Evolutionary conservation across 2,797 vertebrate species (phyloP).

Genomic region (Tolypeutes matacus): DNA sequence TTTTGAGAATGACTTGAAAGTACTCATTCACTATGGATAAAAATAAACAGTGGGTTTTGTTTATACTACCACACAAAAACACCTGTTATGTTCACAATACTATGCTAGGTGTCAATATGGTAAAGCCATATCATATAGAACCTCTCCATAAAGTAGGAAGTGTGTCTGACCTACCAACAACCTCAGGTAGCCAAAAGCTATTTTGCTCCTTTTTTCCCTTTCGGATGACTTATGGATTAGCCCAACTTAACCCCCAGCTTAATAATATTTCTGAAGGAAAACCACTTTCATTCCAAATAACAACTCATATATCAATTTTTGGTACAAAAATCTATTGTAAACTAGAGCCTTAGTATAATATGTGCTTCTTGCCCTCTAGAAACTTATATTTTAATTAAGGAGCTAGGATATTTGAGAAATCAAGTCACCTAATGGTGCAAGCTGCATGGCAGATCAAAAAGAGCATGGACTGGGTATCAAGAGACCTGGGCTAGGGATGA

Average conservation of each 20-base stretch:
- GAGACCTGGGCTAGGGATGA: neutral
- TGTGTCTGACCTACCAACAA: neutral
- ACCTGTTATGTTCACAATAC: neutral
- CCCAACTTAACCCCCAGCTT: neutral
- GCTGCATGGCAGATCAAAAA: neutral
- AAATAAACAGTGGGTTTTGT: conserved; percentile 16
- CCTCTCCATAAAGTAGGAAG: neutral
- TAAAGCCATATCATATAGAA: neutral
- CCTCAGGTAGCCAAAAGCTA: neutral
- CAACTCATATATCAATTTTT: conserved; percentile 29
- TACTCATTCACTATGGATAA: neutral
- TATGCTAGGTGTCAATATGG: neutral
- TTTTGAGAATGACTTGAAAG: conserved; percentile 52
- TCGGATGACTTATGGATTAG: neutral
- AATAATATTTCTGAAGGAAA: conserved; percentile 7
- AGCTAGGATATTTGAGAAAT: conserved; percentile 4
- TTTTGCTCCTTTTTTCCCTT: conserved; percentile 31
- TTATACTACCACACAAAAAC: neutral
- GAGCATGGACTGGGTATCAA: neutral
- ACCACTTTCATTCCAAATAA: conserved; percentile 9
- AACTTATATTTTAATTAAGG: conserved; percentile 37
- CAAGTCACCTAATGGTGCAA: conserved; percentile 9
- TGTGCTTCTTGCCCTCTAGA: neutral
- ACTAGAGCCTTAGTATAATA: neutral
- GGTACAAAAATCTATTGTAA: conserved; percentile 30